Base-by-base conservation (phyloP, 2,888 invertebrate genomes). In the Anthrax anthrax region DNA sequence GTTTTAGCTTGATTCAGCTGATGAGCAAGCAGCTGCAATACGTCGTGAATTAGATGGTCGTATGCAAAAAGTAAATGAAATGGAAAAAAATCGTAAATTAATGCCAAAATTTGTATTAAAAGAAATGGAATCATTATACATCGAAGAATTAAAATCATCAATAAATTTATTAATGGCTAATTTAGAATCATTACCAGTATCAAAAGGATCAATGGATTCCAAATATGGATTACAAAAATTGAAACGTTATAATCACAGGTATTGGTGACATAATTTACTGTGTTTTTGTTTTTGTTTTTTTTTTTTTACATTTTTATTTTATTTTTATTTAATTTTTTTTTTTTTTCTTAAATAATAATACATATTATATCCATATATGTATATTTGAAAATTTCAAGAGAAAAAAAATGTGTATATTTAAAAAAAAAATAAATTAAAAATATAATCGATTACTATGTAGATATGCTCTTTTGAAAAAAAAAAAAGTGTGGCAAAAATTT, bases 61-160 rank as follows among this genome's bases (percentile, higher is more conserved):
- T 68, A 85, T 97, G 78, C 95, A 96, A 67, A 85, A 86, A 69
- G 90, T 95, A 51, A 84, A 90, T 55, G 94, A 96, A 73, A 94
- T 98, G 89, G 92, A 95, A 70, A 88, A 85, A 79, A 94, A 95
- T 70, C 84, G 92, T 58, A 92, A 94, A 72, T 71, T 96, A 62
- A 92, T 95, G 91, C 98, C 98, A 57, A 95, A 92, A 75, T 98
- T 98, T 75, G 95, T 98, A 54, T 79, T 99, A 58, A 99, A 99
- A 78, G 98, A 99, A 74, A 98, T 98, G 98, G 98, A 98, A 73
- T 91, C 92, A 45, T 78, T 99, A 62, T 98, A 95, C 75, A 86
- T 97, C 62, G 98, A 99, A 75, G 98, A 98, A 72, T 74, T 95
- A 62, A 92, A 95, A 71, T 85, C 95, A 50, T 92, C 95, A 55